Conservation (phyloP, 2,797 vertebrate species). For the Fundulus diaphanus region DNA sequence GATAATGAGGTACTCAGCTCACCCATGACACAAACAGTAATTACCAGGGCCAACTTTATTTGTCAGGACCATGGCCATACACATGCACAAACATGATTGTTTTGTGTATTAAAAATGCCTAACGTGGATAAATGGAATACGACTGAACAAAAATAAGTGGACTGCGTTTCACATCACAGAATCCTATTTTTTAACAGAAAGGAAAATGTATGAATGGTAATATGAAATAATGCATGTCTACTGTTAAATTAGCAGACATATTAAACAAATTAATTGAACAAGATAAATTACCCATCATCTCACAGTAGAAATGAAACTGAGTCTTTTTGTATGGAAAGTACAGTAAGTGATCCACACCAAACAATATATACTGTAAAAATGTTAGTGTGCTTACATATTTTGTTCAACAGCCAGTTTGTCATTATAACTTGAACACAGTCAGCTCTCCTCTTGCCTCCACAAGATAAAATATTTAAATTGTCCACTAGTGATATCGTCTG, state of each 20-base stretch:
- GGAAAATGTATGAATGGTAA: too few species aligned
- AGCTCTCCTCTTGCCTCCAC: too few species aligned
- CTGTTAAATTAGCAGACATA: too few species aligned
- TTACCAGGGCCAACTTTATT: slow-evolving; percentile 15
- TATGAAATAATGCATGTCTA: too few species aligned
- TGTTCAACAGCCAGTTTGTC: neutral
- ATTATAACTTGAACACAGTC: too few species aligned
- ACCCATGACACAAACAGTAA: slow-evolving; percentile 1
- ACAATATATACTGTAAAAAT: neutral
- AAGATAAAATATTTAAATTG: too few species aligned
- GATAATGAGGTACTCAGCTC: slow-evolving; percentile 13
- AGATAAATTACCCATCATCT: neutral
- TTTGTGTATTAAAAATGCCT: neutral
- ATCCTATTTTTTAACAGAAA: too few species aligned
- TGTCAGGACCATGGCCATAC: slow-evolving; percentile 4
- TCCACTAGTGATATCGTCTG: too few species aligned
- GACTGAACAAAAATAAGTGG: neutral
- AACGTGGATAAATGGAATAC: neutral
- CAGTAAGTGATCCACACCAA: too few species aligned
- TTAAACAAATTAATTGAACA: neutral
- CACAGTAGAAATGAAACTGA: neutral
- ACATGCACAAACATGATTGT: neutral
- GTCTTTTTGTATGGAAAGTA: neutral
- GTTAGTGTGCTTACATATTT: too few species aligned
- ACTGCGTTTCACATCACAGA: slow-evolving; percentile 1